phyloP scores from a whole-genome alignment of 2,113 vertebrate genomes.

The Oenanthe melanoleuca region DNA sequence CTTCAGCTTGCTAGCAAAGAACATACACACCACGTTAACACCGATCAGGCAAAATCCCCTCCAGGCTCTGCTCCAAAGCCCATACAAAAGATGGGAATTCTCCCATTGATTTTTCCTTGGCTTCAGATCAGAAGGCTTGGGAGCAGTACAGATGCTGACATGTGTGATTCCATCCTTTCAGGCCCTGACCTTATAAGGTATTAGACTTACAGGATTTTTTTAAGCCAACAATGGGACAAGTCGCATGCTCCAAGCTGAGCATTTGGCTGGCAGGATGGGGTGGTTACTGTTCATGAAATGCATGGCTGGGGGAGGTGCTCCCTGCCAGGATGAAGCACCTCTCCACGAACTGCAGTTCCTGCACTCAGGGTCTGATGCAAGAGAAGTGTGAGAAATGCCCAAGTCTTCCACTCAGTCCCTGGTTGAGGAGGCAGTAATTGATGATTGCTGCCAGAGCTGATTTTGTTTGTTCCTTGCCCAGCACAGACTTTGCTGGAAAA shows the following conservation, averaged over 20 bases:
- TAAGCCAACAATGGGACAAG: not conserved
- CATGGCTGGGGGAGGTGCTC: not conserved
- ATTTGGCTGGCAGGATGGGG: not conserved
- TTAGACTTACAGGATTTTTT: not conserved
- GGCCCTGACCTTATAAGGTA: not conserved
- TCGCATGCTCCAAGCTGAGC: not conserved
- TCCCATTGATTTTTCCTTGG: constrained; percentile 42
- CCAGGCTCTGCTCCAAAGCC: constrained; percentile 33
- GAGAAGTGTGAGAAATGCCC: not conserved
- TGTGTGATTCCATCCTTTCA: not conserved
- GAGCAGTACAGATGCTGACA: not conserved
- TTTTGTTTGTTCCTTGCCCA: not conserved
- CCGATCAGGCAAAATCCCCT: not conserved
- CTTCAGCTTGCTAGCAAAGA: not conserved
- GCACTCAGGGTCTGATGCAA: not conserved
- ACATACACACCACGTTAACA: not conserved
- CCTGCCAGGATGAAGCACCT: not conserved
- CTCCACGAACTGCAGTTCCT: not conserved
- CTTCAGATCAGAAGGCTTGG: constrained; percentile 30
- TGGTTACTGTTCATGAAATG: not conserved
- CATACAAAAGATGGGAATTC: constrained; percentile 21
- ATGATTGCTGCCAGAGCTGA: not conserved
- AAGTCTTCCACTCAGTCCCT: not conserved
- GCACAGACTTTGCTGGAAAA: not conserved
- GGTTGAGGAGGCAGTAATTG: not conserved